These are phyloP conservation scores for Antechinus flavipes DNA, from an alignment of 2,113 vertebrate genomes.

Conservation along the genomic window DNA sequence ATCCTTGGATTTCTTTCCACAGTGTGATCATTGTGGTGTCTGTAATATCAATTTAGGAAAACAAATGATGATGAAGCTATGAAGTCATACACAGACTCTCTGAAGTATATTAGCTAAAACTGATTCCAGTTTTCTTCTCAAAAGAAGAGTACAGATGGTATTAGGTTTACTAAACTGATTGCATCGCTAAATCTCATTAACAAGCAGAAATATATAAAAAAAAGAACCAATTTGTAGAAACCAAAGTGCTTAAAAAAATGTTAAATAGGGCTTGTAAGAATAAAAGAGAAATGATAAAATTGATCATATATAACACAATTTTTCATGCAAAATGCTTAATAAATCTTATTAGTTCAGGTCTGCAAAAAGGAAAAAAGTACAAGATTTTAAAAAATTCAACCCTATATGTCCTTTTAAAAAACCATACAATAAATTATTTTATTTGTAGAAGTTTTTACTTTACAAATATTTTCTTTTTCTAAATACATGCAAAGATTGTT, in stretches of 20 bases:
- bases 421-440: too few relatives aligned
- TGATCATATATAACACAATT: neutral
- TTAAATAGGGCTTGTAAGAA: slow-evolving; percentile 12
- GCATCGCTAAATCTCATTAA: neutral
- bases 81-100: neutral
- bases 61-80: neutral
- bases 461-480: too few relatives aligned
- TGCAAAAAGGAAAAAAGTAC: slow-evolving; percentile 27
- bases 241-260: neutral
- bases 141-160: neutral
- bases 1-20: neutral
- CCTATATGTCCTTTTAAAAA: neutral
- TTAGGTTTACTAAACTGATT: slow-evolving; percentile 12
- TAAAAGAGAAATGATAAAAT: slow-evolving; percentile 28
- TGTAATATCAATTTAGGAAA: neutral
- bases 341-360: slow-evolving; percentile 6
- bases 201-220: slow-evolving; percentile 3
- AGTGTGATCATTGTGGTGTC: neutral
- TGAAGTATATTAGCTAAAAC: neutral
- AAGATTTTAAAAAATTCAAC: slow-evolving; percentile 22
- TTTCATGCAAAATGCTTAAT: neutral
- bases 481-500: too few relatives aligned
- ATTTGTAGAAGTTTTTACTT: too few relatives aligned
- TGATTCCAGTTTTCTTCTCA: neutral
- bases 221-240: slow-evolving; percentile 11